Conservation (phyloP, 2,888 invertebrate genomes). For the Diarsia brunnea region DNA sequence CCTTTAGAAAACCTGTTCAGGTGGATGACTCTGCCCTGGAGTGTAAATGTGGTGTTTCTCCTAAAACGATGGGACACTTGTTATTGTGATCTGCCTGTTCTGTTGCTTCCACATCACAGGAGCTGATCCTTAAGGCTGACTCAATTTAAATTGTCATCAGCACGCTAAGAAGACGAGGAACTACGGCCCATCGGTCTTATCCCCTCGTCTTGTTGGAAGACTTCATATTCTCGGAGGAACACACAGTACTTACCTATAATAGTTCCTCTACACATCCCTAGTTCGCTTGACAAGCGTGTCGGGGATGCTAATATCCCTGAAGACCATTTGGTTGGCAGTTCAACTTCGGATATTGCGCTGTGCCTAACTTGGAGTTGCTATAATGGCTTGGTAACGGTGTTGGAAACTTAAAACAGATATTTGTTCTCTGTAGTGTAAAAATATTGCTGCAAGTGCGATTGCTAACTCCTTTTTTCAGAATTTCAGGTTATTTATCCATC, state of each 20-base stretch:
- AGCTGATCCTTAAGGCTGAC: too few relatives aligned
- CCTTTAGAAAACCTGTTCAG: too few relatives aligned
- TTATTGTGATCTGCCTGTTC: too few relatives aligned
- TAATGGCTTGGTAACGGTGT: neutral
- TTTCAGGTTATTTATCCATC: too few relatives aligned
- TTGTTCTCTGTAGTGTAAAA: too few relatives aligned
- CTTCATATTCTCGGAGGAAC: neutral
- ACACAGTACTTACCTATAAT: neutral
- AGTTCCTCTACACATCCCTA: slow-evolving; percentile 19
- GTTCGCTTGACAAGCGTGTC: slow-evolving; percentile 15
- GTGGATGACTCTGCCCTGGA: too few relatives aligned
- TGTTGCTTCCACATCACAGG: too few relatives aligned
- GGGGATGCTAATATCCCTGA: slow-evolving; percentile 20
- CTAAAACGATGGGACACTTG: too few relatives aligned
- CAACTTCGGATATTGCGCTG: slow-evolving; percentile 22
- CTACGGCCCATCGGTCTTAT: neutral
- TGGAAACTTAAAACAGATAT: neutral
- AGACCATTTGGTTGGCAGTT: slow-evolving; percentile 29
- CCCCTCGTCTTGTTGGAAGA: neutral
- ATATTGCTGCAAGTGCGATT: too few relatives aligned
- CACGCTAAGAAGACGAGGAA: neutral
- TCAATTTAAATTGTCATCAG: too few relatives aligned
- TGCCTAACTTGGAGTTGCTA: neutral
- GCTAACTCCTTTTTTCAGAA: too few relatives aligned
- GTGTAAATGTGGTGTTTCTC: too few relatives aligned